Evolutionary conservation across 1,140 invertebrate genomes (phyloP), one percentile per base, ranked within the genome.

Genomic region (Bombus polaris): DNA sequence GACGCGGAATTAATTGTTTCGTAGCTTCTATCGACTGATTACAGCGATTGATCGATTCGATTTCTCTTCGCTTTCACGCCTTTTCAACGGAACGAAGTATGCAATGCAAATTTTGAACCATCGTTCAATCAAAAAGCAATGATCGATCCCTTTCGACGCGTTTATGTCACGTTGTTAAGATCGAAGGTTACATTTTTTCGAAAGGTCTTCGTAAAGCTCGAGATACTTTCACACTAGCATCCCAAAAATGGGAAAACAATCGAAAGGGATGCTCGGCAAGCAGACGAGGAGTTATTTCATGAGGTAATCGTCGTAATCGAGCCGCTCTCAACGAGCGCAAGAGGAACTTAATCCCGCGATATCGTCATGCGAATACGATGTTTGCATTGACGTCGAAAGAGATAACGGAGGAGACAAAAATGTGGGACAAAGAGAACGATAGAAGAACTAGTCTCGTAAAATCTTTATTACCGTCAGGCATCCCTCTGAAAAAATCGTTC

Each of bases 221-320:
- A 42, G 25, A 62, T 62, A 42, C n/a, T 39, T 22, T 1, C 22
- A 1, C 25, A 3, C 35, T 18, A 13, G 65, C 25, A 22, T 71
- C 9, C 15, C 62, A 57, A 71, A 53, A 79, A 94, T 93, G 92
- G 87, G 86, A n/a, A 87, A 80, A 1, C 70, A 72, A 81, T 28
- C 89, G 13, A 74, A 86, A 37, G 90, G 90, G 76, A 59, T 92
- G 8, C 32, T 84, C 37, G 90, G 68, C 66, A 91, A 92, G 75
- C 90, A 93, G 66, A 91, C 47, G 5, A 89, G 39, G 83, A 89
- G 92, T 62, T 93, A 93, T 79, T 86, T 94, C 0, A 91, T 86
- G 88, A 93, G 93, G 93, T 94, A 89, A 84, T 77, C 35, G 84
- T 81, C 42, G 28, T 65, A 42, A 66, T 71, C 59, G 59, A 47